Evolutionary conservation across 2,113 vertebrate species (phyloP).

Genomic region (Phalacrocorax carbo): DNA sequence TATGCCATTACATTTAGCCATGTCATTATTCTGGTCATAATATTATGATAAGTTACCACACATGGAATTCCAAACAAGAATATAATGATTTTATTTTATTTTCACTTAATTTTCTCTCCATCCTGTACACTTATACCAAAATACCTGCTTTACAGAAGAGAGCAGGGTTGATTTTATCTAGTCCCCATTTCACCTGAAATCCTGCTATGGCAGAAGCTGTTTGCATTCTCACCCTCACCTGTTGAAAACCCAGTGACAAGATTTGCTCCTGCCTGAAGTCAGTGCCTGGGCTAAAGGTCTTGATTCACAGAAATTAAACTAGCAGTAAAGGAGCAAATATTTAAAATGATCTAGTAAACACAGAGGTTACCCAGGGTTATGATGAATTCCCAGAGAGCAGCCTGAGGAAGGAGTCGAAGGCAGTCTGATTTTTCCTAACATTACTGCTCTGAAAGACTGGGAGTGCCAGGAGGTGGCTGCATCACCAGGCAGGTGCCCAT

Average conservation of each 20-base stretch:
- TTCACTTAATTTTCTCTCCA: background rate
- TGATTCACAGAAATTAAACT: background rate
- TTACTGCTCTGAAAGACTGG: background rate
- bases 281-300: background rate
- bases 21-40: background rate
- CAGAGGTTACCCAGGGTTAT: accelerated
- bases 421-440: accelerated
- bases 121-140: background rate
- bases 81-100: background rate
- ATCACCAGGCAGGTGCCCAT: background rate
- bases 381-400: background rate
- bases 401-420: background rate
- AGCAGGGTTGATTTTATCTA: background rate
- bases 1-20: background rate
- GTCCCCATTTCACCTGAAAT: background rate
- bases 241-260: background rate
- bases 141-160: background rate
- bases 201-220: background rate
- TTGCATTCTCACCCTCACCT: background rate
- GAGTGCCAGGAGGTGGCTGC: background rate
- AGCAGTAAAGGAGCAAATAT: background rate
- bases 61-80: background rate
- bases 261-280: background rate
- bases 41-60: background rate
- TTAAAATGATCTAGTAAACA: background rate